A percentile compares a stretch with the other conserved stretches of the same genome.
phyloP scores from a whole-genome alignment of 2,888 invertebrate genomes.

The Pseudococcus viburni region DNA sequence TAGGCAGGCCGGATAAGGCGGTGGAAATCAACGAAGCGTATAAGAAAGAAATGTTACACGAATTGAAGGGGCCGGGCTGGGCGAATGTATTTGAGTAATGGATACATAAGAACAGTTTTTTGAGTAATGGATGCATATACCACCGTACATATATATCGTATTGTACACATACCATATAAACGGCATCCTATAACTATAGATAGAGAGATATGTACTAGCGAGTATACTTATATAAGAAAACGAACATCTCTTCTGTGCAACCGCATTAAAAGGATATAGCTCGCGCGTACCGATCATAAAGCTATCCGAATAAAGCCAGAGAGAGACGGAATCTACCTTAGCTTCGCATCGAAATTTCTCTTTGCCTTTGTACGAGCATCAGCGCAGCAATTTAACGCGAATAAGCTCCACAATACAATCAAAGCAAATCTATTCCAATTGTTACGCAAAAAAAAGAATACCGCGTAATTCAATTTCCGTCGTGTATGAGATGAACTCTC shows the following conservation, averaged over 20 bases:
- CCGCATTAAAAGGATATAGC: constrained; percentile 1
- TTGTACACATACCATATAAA: background rate
- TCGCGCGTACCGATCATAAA: background rate
- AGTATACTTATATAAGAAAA: background rate
- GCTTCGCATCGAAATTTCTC: background rate
- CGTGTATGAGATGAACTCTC: background rate
- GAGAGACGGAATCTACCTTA: background rate
- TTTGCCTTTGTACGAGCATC: background rate
- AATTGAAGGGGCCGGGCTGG: background rate
- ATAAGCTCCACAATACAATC: background rate
- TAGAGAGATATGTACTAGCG: too few species aligned
- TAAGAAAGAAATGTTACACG: constrained; percentile 35
- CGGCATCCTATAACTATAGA: background rate
- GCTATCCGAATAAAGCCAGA: background rate
- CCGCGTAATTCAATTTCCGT: background rate
- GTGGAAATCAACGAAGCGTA: constrained; percentile 44
- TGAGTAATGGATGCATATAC: constrained; percentile 24
- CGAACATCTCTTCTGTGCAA: background rate
- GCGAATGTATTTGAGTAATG: constrained; percentile 24
- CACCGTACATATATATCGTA: background rate
- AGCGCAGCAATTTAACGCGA: constrained; percentile 6
- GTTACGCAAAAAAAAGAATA: constrained; percentile 5
- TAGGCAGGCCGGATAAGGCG: constrained; percentile 14
- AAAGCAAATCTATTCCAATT: constrained; percentile 27
- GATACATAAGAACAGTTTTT: constrained; percentile 19